Evolutionary conservation across 2,113 vertebrate species (phyloP).

Genomic region (Atrichornis clamosus): DNA sequence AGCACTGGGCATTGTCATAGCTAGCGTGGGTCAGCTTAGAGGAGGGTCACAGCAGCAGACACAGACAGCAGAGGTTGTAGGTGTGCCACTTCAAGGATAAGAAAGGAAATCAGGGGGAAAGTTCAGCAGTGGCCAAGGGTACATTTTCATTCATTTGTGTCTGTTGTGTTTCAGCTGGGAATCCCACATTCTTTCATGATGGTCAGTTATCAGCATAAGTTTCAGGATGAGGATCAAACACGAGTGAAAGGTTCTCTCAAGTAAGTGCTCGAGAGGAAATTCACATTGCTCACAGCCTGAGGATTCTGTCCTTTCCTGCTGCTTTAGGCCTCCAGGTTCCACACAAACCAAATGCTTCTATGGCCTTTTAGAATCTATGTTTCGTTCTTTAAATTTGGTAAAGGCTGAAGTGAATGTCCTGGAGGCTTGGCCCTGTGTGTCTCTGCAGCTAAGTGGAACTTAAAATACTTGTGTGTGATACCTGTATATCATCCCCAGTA

Average conservation of each 20-base stretch:
- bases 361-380: background rate
- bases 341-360: background rate
- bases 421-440: background rate
- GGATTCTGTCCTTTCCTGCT: background rate
- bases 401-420: background rate
- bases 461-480: background rate
- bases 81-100: background rate
- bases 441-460: background rate
- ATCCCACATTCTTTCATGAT: slow-evolving; percentile 94
- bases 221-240: slow-evolving; percentile 97
- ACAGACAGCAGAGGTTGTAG: background rate
- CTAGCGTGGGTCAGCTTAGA: background rate
- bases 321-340: background rate
- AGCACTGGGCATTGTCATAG: rapidly evolving
- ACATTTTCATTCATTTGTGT: rapidly evolving
- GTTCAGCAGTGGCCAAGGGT: background rate
- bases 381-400: background rate
- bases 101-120: background rate
- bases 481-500: background rate
- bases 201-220: slow-evolving; percentile 98
- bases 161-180: slow-evolving; percentile 82
- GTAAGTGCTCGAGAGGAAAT: slow-evolving; percentile 70
- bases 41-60: background rate
- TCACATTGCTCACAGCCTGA: background rate
- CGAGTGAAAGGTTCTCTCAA: slow-evolving; percentile 94